phyloP scores from a whole-genome alignment of 2,888 invertebrate genomes.

The Lampropteryx suffumata region DNA sequence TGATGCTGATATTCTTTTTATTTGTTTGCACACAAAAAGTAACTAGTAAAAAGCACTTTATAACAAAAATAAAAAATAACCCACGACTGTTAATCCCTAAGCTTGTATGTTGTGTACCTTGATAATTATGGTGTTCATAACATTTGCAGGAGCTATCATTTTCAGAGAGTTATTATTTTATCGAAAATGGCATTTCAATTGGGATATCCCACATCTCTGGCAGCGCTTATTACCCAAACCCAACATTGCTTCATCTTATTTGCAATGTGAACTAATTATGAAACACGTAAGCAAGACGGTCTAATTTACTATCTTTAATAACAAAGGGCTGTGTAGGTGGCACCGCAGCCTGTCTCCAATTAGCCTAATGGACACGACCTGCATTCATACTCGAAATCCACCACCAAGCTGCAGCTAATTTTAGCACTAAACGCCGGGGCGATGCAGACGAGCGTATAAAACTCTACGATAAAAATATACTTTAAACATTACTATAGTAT shows the following conservation, averaged over 20 bases:
- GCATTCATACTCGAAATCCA: constrained; percentile 79
- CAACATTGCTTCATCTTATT: neutral
- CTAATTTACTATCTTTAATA: constrained; percentile 48
- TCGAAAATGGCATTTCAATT: neutral
- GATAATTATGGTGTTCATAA: too few relatives aligned
- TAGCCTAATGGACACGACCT: constrained; percentile 82
- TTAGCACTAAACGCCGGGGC: constrained; percentile 66
- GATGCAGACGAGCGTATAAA: constrained; percentile 45
- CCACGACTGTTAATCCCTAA: too few relatives aligned
- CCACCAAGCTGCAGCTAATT: constrained; percentile 80
- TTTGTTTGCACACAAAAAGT: too few relatives aligned
- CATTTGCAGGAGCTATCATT: too few relatives aligned
- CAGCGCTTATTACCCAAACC: too few relatives aligned
- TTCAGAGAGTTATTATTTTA: neutral
- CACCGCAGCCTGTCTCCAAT: constrained; percentile 68
- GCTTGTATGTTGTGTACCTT: too few relatives aligned
- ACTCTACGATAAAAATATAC: constrained; percentile 17
- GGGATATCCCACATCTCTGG: neutral
- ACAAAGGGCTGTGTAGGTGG: constrained; percentile 62
- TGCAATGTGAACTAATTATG: constrained; percentile 12
- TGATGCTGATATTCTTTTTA: too few relatives aligned
- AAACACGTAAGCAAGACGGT: constrained; percentile 35
- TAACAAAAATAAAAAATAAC: too few relatives aligned
- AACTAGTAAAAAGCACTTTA: too few relatives aligned
- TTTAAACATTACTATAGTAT: too few relatives aligned